phyloP scores from a whole-genome alignment of 2,113 vertebrate genomes.

The Calidris pugnax region DNA sequence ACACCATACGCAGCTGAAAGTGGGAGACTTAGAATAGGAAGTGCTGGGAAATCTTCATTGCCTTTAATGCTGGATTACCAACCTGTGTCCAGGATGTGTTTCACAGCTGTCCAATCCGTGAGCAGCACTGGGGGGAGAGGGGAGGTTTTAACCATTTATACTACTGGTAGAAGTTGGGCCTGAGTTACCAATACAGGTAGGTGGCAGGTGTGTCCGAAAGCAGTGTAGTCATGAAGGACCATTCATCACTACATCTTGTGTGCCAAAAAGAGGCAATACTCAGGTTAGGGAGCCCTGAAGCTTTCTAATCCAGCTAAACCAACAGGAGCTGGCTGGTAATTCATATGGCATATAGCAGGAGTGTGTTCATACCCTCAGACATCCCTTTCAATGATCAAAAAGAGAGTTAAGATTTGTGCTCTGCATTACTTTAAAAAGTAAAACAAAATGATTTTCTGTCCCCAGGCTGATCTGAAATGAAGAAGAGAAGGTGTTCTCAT shows the following conservation, averaged over 20 bases:
- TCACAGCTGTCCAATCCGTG: background rate
- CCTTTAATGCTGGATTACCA: background rate
- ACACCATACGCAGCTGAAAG: background rate
- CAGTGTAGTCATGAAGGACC: background rate
- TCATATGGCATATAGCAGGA: background rate
- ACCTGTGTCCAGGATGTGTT: background rate
- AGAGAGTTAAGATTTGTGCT: background rate
- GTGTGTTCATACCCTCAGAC: background rate
- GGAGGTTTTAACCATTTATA: background rate
- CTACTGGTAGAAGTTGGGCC: background rate
- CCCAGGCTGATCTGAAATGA: background rate
- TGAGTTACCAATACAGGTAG: background rate
- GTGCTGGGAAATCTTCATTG: background rate
- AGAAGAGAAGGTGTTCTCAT: background rate
- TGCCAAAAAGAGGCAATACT: background rate
- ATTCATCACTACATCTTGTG: background rate
- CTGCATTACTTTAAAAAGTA: background rate
- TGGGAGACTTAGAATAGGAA: background rate
- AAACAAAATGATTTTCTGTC: background rate
- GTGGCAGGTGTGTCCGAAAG: background rate
- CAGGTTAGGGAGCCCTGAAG: background rate
- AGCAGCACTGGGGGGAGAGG: background rate
- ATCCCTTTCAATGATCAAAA: background rate
- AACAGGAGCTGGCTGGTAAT: background rate
- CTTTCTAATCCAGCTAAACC: background rate